Conservation (phyloP, 2,888 invertebrate genomes). For the Melikaiella ostensackeni region DNA sequence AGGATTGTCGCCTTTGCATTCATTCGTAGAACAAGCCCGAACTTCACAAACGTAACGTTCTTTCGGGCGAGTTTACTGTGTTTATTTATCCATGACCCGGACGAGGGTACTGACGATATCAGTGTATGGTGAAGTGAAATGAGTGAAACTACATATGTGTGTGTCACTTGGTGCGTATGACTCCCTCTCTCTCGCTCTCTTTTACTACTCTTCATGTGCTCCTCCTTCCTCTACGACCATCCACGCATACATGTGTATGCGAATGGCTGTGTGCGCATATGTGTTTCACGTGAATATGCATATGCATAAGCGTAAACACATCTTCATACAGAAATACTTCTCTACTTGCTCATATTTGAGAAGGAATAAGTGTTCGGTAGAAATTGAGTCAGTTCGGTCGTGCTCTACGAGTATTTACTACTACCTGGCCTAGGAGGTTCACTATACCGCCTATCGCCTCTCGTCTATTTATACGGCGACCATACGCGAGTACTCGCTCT, state of each 20-base stretch:
- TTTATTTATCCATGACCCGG: constrained; percentile 56
- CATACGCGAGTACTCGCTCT: constrained; percentile 68
- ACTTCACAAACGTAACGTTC: no score
- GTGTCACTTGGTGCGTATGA: constrained; percentile 58
- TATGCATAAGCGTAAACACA: constrained; percentile 26
- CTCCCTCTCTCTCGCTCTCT: constrained; percentile 44
- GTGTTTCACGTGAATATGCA: constrained; percentile 26
- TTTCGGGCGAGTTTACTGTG: constrained; percentile 40
- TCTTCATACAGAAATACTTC: constrained; percentile 35
- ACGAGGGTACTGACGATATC: constrained; percentile 42
- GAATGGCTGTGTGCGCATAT: background rate
- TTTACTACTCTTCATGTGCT: constrained; percentile 40
- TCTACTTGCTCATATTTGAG: constrained; percentile 17
- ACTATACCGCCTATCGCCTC: constrained; percentile 67
- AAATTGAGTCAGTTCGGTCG: constrained; percentile 55
- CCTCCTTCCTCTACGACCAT: constrained; percentile 44
- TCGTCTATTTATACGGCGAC: constrained; percentile 74
- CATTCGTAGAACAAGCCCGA: no score
- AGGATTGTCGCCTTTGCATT: constrained; percentile 3
- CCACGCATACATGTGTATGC: constrained; percentile 16
- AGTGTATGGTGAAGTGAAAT: constrained; percentile 49
- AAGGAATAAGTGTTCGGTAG: constrained; percentile 49
- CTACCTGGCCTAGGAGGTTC: constrained; percentile 66
- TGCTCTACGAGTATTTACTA: constrained; percentile 59
- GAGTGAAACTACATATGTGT: constrained; percentile 50